Conservation (phyloP, 2,888 invertebrate genomes). For the Pseudococcus longispinus region DNA sequence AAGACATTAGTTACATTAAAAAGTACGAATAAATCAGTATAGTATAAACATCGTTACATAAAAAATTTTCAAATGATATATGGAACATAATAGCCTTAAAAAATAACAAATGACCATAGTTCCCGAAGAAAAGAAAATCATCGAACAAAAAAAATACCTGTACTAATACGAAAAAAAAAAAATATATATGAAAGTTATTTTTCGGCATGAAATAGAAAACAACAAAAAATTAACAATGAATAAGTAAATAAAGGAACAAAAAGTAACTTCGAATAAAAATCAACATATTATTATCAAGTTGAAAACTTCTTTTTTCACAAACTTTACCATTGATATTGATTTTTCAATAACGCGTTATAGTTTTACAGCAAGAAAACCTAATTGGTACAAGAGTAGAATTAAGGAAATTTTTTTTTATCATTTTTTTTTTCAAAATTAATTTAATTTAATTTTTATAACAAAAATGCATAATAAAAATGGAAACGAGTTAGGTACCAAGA, state of each 20-base stretch:
- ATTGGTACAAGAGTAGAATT: neutral
- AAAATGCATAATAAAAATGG: constrained; percentile 29
- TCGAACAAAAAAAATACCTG: neutral
- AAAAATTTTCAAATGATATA: constrained; percentile 24
- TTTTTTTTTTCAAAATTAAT: neutral
- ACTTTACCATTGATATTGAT: constrained; percentile 4
- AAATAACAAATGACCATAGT: constrained; percentile 4
- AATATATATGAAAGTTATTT: constrained; percentile 7
- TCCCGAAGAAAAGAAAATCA: neutral
- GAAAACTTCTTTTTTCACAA: neutral
- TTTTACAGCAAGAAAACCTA: constrained; percentile 14
- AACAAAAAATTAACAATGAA: constrained; percentile 33
- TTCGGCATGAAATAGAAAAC: constrained; percentile 18
- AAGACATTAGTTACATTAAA: constrained; percentile 25
- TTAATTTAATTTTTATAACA: constrained; percentile 7
- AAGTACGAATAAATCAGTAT: neutral
- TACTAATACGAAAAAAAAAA: constrained; percentile 1
- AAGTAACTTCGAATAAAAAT: neutral
- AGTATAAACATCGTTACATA: neutral
- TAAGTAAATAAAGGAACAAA: constrained; percentile 33
- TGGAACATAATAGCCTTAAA: constrained; percentile 24
- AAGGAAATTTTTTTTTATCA: neutral
- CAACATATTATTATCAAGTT: constrained; percentile 26
- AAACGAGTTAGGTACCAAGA: constrained; percentile 20
- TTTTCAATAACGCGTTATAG: constrained; percentile 9